Percentiles rank a stretch among this genome's conserved stretches.
These are phyloP conservation scores for Sarcophaga peregrina DNA, from an alignment of 1,140 invertebrate genomes.

Conservation along the genomic window DNA sequence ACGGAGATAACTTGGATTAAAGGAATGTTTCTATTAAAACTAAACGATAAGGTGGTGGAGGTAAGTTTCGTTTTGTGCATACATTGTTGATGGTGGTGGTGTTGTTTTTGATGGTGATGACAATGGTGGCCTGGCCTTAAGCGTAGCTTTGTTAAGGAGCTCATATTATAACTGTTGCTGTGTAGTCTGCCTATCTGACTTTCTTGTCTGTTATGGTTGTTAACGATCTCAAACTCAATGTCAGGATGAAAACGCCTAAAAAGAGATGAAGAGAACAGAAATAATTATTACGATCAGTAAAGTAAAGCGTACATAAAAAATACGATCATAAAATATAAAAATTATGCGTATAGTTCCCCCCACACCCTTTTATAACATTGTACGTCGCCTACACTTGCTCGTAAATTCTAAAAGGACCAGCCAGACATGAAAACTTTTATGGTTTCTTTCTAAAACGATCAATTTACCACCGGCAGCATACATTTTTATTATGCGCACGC, in stretches of 20 bases:
- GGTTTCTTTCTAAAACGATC: neutral
- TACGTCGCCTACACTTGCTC: neutral
- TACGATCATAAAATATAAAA: neutral
- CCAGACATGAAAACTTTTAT: neutral
- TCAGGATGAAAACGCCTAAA: conserved; percentile 38
- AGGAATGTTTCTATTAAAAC: conserved; percentile 27
- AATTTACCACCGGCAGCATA: neutral
- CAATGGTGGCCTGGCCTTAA: neutral
- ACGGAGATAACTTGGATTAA: neutral
- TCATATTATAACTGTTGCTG: neutral
- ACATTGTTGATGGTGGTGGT: neutral
- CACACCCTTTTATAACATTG: neutral
- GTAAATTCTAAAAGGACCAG: neutral
- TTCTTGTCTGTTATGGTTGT: neutral
- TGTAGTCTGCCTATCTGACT: neutral
- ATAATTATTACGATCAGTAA: neutral
- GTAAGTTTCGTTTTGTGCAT: neutral
- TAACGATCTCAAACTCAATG: neutral
- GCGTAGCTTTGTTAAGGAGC: neutral
- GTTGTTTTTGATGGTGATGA: neutral
- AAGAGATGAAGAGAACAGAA: neutral
- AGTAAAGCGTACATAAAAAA: neutral
- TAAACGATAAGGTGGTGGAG: neutral
- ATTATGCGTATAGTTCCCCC: neutral
- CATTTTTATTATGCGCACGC: neutral